Base-by-base conservation (phyloP, 2,888 invertebrate species). In the Malthinus flaveolus region DNA sequence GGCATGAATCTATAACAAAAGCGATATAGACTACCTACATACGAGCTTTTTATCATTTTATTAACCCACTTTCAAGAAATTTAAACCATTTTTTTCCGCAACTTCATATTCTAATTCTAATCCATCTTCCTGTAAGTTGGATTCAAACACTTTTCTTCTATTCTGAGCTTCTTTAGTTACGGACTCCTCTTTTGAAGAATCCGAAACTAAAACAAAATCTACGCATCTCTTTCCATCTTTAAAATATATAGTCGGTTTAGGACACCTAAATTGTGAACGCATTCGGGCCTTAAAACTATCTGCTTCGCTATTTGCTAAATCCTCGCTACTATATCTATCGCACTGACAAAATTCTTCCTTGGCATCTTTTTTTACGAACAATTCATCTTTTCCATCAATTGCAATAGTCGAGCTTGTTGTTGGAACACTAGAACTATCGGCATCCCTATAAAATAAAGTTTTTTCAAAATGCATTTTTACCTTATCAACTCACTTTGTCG, bases 191-290 rank as follows among this genome's bases (percentile, higher is more conserved):
- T 83, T 77, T 11, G 74, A 77, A 50, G 84, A 79, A 75, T 90
- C 89, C 87, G 91, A 93, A 7, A 89, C 92, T 49, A 93, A 75
- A 42, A 91, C 86, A 78, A 88, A 92, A 79, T 92, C 91, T 67
- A 92, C 87, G 3, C 88, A 86, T 15, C 89, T 83, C 6, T 82
- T 76, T 7, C 87, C 87, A 75, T 91, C 91, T 62, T 82, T 82
- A 76, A 91, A 91, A 64, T 83, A 86, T 56, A 89, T 78, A 0
- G 86, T 85, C 0, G 83, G 82, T 66, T 82, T 82, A 2, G 73
- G 71, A 67, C 75, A 76, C 59, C 71, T 65, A 37, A 47, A 57
- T 15, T 59, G 49, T 5, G 67, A 66, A 50, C 67, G 60, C 44
- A 51, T 50, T 12, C 55, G 45, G 10, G 12, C 44, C 9, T 47